Base-by-base conservation (phyloP, 2,888 invertebrate species). In the Aleiodes testaceus region DNA sequence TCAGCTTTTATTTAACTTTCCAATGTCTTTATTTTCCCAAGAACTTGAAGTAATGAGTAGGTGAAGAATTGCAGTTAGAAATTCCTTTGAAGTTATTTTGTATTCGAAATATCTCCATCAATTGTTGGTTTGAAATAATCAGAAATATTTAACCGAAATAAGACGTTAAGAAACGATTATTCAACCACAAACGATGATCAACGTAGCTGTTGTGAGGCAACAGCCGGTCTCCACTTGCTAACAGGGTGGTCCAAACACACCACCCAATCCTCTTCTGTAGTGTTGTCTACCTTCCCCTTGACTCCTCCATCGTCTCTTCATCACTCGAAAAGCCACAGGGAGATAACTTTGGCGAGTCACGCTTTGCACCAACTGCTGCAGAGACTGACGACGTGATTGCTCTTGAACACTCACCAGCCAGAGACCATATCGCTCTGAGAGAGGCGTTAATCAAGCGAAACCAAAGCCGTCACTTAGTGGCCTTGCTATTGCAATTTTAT, bases 391-490 rank as follows among this genome's bases (percentile, higher is more conserved):
- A 66, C 61, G 70, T 66, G 70, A 70, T 70, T 70, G 66, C 70
- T 66, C 70, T 70, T 59, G 66, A 70, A 70, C 66, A 61, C 70
- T 59, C 70, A 61, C 61, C 61, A 66, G 61, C 36, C 61, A 22
- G 36, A 45, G 7, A 63, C 44, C 45, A 20, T 45, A 52, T 52
- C 52, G 52, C 52, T 36, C 59, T 26, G 16, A 59, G 59, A 59
- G 59, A 55, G 68, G 72, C 65, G 65, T 64, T 72, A 69, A 72
- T 72, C 72, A 72, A 72, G 64, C 72, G 69, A 50, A 72, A 65
- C 72, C 63, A 67, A 72, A 69, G 55, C 69, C 72, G 59, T 72
- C 69, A 72, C 69, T 72, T 72, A 72, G 72, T 69, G 66, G 59
- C 66, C 36, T 49, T 20, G 45, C 52, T 61, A 63, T 64, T 64